These are phyloP conservation scores for Rallus crepitans DNA, from an alignment of 2,797 vertebrate genomes.

Conservation along the genomic window DNA sequence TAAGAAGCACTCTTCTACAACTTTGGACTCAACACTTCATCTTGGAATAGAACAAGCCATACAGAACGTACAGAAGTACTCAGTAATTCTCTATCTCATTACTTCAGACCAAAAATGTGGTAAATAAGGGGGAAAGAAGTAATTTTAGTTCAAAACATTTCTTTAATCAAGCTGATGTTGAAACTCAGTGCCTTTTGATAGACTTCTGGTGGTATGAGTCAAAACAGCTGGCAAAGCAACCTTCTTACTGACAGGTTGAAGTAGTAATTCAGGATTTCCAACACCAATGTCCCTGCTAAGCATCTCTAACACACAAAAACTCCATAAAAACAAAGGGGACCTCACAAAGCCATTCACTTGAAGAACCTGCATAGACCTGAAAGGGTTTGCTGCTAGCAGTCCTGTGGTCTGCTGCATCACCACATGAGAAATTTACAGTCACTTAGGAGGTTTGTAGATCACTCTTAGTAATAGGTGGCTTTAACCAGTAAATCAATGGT, in stretches of 20 bases:
- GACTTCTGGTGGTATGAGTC: neutral
- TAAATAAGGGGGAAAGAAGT: accelerated
- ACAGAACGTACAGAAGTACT: neutral
- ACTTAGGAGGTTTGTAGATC: neutral
- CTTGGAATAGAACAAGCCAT: neutral
- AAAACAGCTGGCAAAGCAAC: neutral
- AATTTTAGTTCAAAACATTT: neutral
- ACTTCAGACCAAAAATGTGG: neutral
- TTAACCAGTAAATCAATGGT: constrained; percentile 38
- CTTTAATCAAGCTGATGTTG: neutral
- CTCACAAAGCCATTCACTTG: neutral
- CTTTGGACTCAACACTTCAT: neutral
- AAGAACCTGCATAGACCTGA: neutral
- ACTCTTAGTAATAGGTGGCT: neutral
- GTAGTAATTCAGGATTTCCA: neutral
- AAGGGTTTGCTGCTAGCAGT: neutral
- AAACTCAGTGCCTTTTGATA: neutral
- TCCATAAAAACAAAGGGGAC: neutral
- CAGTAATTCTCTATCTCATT: neutral
- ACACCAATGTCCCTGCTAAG: neutral
- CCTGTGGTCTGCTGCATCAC: neutral
- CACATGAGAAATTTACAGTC: neutral
- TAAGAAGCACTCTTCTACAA: neutral
- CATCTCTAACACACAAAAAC: neutral
- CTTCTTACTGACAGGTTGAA: neutral